These are phyloP conservation scores for Ligdia adustata DNA, from an alignment of 2,888 invertebrate genomes.

Conservation along the genomic window DNA sequence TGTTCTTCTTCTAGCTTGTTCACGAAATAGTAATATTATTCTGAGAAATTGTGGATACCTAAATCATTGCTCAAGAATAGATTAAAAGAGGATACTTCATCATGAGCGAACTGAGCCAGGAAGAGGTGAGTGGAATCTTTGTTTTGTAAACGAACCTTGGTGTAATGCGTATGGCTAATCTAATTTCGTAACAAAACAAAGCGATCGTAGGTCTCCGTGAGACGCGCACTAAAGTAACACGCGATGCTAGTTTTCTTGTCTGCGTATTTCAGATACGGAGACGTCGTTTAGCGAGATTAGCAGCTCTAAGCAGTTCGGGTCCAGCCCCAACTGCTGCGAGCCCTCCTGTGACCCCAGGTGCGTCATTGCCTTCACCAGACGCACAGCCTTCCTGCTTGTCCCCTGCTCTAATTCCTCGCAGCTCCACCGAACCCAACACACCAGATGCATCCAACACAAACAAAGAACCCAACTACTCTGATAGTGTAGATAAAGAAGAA, in stretches of 20 bases:
- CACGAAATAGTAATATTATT: constrained; percentile 60
- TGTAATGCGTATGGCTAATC: constrained; percentile 76
- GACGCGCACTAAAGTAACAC: constrained; percentile 56
- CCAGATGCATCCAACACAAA: constrained; percentile 63
- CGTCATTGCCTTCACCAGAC: constrained; percentile 63
- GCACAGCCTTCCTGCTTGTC: constrained; percentile 54
- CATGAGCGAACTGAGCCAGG: constrained; percentile 94
- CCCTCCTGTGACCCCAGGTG: constrained; percentile 75
- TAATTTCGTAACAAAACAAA: constrained; percentile 84
- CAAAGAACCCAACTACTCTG: constrained; percentile 69
- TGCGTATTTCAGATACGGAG: constrained; percentile 87
- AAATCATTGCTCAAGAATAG: constrained; percentile 47
- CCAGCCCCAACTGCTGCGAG: constrained; percentile 75
- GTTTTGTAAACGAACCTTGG: constrained; percentile 71
- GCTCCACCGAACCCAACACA: constrained; percentile 61
- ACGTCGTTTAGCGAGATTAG: constrained; percentile 89
- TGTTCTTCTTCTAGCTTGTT: constrained; percentile 67
- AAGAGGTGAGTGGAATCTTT: constrained; percentile 89
- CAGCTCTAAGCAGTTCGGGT: constrained; percentile 83
- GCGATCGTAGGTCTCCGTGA: constrained; percentile 65
- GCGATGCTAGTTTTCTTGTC: constrained; percentile 55
- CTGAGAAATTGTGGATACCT: constrained; percentile 56
- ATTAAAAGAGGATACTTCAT: constrained; percentile 47
- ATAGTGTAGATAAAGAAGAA: constrained; percentile 65
- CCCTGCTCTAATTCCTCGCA: constrained; percentile 52